phyloP scores from a whole-genome alignment of 2,888 invertebrate genomes.

The Galeruca laticollis region DNA sequence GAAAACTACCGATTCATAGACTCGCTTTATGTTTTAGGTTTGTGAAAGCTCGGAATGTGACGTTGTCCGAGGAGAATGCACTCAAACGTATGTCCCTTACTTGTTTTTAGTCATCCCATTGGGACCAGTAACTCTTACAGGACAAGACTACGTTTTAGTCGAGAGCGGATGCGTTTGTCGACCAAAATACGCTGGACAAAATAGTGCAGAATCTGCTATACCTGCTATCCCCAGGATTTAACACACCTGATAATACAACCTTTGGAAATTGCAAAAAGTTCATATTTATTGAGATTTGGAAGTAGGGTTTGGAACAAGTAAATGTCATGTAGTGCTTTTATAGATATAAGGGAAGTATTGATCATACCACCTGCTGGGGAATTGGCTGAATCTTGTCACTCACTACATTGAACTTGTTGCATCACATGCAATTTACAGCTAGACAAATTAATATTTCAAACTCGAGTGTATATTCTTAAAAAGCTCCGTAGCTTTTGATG shows the following conservation, averaged over 20 bases:
- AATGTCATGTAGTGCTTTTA: no score
- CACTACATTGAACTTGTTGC: no score
- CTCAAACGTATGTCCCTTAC: slow-evolving; percentile 93
- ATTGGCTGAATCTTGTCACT: no score
- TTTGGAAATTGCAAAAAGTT: slow-evolving; percentile 9
- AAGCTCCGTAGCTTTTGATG: no score
- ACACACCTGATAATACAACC: slow-evolving; percentile 23
- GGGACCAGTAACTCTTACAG: slow-evolving; percentile 90
- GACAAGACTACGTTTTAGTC: slow-evolving; percentile 94
- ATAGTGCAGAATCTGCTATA: slow-evolving; percentile 62
- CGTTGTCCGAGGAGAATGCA: slow-evolving; percentile 88
- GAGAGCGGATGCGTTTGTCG: slow-evolving; percentile 94
- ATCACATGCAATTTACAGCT: no score
- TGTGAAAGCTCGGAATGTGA: slow-evolving; percentile 82
- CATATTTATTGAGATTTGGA: slow-evolving; percentile 1
- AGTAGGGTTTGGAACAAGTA: background rate
- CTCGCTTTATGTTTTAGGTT: slow-evolving; percentile 72
- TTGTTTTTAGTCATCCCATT: slow-evolving; percentile 90
- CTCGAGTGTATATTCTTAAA: no score
- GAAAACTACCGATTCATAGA: no score
- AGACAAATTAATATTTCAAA: no score
- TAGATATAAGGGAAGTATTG: background rate
- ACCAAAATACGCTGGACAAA: slow-evolving; percentile 67
- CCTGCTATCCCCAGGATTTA: slow-evolving; percentile 64
- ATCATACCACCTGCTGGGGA: background rate